Conservation (phyloP, 1,140 invertebrate genomes). For the Magallana ariakensis region DNA sequence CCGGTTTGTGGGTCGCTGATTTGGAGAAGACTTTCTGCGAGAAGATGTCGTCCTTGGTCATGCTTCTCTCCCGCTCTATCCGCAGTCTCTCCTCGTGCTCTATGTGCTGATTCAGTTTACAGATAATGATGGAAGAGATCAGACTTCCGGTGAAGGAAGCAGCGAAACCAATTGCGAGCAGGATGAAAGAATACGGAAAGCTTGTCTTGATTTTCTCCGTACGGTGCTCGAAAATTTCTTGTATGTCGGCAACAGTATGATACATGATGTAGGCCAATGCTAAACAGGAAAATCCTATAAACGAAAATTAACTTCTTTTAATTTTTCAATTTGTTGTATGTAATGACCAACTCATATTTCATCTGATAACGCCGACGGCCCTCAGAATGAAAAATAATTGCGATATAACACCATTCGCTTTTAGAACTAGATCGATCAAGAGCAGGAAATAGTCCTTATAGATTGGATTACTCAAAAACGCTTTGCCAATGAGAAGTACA, state of each 20-base stretch:
- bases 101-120: slow-evolving; percentile 5
- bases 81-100: not conserved
- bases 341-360: not conserved
- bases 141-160: not conserved
- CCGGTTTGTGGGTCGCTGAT: not conserved
- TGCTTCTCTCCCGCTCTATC: not conserved
- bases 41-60: slow-evolving; percentile 7
- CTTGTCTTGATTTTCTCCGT: not conserved
- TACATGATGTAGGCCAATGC: not conserved
- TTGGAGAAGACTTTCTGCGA: not conserved
- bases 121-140: not conserved
- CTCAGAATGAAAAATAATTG: too few species aligned
- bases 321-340: not conserved
- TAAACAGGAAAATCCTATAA: not conserved
- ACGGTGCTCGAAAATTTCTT: not conserved
- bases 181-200: not conserved
- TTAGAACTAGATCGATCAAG: too few species aligned
- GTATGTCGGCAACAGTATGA: not conserved
- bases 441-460: too few species aligned
- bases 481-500: too few species aligned
- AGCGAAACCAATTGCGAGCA: not conserved
- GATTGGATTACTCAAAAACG: too few species aligned
- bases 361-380: too few species aligned
- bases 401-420: too few species aligned
- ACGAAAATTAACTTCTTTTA: not conserved